phyloP scores from a whole-genome alignment of 1,140 invertebrate species.

The Drosophila kurseongensis region DNA sequence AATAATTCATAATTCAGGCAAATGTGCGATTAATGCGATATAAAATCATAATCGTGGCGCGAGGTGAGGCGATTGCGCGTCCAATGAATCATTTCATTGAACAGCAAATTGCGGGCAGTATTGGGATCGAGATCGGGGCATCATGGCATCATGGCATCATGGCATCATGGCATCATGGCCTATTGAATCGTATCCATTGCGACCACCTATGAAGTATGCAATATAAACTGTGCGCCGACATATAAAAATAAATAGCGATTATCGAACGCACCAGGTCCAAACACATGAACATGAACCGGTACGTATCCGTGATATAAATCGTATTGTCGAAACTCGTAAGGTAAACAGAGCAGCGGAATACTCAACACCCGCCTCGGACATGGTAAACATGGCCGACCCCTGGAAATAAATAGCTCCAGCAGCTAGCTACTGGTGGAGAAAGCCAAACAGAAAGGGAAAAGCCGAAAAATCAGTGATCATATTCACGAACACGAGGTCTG shows the following conservation, averaged over 20 bases:
- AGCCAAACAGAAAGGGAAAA: slow-evolving; percentile 3
- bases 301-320: slow-evolving; percentile 66
- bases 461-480: slow-evolving; percentile 29
- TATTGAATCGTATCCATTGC: slow-evolving; percentile 54
- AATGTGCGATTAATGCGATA: slow-evolving; percentile 42
- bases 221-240: slow-evolving; percentile 73
- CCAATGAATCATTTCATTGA: slow-evolving; percentile 46
- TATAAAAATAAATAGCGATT: slow-evolving; percentile 68
- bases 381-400: slow-evolving; percentile 16
- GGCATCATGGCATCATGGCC: not conserved
- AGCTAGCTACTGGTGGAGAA: not conserved
- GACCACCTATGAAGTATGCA: slow-evolving; percentile 80
- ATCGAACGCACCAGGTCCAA: slow-evolving; percentile 3
- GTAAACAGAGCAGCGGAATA: slow-evolving; percentile 68
- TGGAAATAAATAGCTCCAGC: slow-evolving; percentile 34
- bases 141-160: no score
- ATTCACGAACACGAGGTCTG: slow-evolving; percentile 25
- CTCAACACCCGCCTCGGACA: no score
- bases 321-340: slow-evolving; percentile 67
- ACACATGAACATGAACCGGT: slow-evolving; percentile 4
- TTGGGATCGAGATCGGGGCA: no score
- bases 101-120: not conserved
- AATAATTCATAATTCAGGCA: slow-evolving; percentile 34
- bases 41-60: slow-evolving; percentile 52
- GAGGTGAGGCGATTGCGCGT: slow-evolving; percentile 31